Base-by-base conservation (phyloP, 2,797 vertebrate species). In the Thaleichthys pacificus region DNA sequence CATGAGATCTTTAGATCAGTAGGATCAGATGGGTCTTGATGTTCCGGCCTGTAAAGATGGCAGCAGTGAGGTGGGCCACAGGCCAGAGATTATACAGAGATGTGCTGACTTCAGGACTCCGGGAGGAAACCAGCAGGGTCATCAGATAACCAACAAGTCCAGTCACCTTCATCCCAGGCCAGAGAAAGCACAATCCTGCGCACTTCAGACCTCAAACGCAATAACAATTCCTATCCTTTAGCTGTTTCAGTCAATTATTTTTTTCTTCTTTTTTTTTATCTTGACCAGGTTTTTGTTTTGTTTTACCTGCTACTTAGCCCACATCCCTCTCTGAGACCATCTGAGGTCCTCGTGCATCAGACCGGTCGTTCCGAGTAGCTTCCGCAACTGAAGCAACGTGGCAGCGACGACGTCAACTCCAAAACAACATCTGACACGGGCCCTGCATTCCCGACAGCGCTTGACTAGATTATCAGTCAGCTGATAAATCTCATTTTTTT, bases 391-490 rank as follows among this genome's bases (percentile, higher is more conserved):
- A 54, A 21, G 28, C 54, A 61, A 54, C 21, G 30, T 6, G 30
- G 38, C 4, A 47, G 22, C 42, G 71, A 80, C 78, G 61, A 80
- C 78, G 61, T 71, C 60, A 75, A 70, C 71, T 47, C 21, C 77
- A 72, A 69, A 68, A 68, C 21, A 72, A 79, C 75, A 73, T 66
- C 63, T 30, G 66, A 85, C 73, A 70, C 73, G 65, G 19, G 68
- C 38, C 26, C 73, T 32, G 63, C 72, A 72, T 86, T 87, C 79
- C 78, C 61, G 61, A 73, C 78, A 75, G 71, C 0, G 3, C 72
- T 47, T 75, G 87, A 91, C 77, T 51, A 77, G 81, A 89, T 87
- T 83, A 86, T 75, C 71, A 56, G 74, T 87, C 82, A 85, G 77
- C 79, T 82, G 86, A 86, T 79, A 85, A 85, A 89, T 85, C 74